phyloP scores from a whole-genome alignment of 92 coral and sea anemone species.

The Epizoanthus illoricatus region DNA sequence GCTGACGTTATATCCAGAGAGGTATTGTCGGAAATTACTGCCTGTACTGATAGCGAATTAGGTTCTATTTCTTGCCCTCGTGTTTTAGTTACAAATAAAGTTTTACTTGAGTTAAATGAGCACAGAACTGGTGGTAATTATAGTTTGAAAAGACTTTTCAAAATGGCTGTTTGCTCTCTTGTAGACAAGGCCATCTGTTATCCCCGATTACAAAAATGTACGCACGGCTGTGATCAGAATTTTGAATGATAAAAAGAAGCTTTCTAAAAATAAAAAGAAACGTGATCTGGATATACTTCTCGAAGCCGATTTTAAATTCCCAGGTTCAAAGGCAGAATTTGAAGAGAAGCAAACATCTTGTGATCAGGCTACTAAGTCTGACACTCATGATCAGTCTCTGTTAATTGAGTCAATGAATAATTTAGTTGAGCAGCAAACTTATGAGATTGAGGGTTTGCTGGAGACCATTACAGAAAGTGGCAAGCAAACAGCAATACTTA shows the following conservation, averaged over 20 bases:
- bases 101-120: constrained; percentile 29
- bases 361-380: background rate
- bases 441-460: constrained; percentile 19
- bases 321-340: background rate
- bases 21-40: constrained; percentile 15
- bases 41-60: constrained; percentile 31
- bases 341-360: background rate
- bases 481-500: background rate
- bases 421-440: background rate
- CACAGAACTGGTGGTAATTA: constrained; percentile 6
- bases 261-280: constrained; percentile 29
- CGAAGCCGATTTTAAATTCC: constrained; percentile 12
- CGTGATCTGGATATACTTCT: background rate
- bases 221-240: constrained; percentile 15
- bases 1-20: constrained; percentile 2
- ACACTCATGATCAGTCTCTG: background rate
- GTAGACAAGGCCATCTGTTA: background rate
- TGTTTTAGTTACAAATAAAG: constrained; percentile 24
- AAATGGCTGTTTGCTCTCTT: constrained; percentile 31
- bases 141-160: constrained; percentile 16
- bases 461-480: constrained; percentile 15
- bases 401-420: constrained; percentile 8
- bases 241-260: background rate
- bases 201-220: constrained; percentile 19
- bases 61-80: constrained; percentile 9